Base-by-base conservation (phyloP, 2,113 vertebrate species). In the Brachypteracias leptosomus region DNA sequence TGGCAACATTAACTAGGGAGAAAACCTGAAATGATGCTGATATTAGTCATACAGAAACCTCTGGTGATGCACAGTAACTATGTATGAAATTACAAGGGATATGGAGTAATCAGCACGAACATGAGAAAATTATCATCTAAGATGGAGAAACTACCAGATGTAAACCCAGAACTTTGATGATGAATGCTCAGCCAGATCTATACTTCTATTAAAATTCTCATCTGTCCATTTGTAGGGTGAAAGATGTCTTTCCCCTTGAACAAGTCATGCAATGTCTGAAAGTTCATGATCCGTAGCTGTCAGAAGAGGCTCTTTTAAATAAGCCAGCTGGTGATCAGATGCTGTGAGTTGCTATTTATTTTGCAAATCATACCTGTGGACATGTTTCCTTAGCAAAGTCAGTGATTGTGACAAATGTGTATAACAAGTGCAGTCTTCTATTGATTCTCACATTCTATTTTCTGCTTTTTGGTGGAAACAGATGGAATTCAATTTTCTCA, bases 371-470 rank as follows among this genome's bases (percentile, higher is more conserved):
- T 95, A 97, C 93, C 95, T 76, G 87, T 1, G 18, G 91, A 94
- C 80, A 87, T 87, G 84, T 96, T 96, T 93, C 94, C 80, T 85
- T 92, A 94, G 93, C 94, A 93, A 90, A 96, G 95, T 79, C 87
- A 67, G 74, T 65, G 95, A 87, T 95, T 61, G 95, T 97, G 96
- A 95, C 94, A 95, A 96, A 97, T 95, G 81, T 75, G 94, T 94
- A 31, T 97, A 97, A 89, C 94, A 95, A 97, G 95, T 96, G 93
- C 93, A 91, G 95, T 72, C 91, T 85, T 96, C 96, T 97, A 95
- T 97, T 96, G 95, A 97, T 95, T 97, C 95, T 85, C 95, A 97
- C 96, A 85, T 96, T 97, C 94, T 96, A 95, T 95, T 97, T 96
- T 94, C 95, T 22, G 81, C 91, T 85, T 93, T 42, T 95, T 82